Conservation (phyloP, 2,113 vertebrate genomes). For the Cyphomyrus plagiostoma region DNA sequence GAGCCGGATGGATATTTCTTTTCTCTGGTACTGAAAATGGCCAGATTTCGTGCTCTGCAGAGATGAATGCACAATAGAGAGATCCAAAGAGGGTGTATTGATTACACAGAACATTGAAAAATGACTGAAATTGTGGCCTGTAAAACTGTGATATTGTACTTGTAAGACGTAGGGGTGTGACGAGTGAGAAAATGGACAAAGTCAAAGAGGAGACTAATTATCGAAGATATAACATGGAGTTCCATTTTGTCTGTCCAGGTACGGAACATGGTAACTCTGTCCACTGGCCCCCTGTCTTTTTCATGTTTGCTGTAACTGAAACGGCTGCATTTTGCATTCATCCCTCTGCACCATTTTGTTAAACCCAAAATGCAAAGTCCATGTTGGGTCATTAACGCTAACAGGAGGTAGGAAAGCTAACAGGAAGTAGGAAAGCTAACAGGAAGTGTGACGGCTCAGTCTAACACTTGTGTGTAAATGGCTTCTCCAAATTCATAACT, state of each 20-base stretch:
- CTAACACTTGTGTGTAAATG: neutral
- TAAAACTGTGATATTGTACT: neutral
- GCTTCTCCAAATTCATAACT: neutral
- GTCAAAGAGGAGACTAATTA: neutral
- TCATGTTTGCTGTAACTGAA: neutral
- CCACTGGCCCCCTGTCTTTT: neutral
- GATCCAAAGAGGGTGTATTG: neutral
- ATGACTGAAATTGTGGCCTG: neutral
- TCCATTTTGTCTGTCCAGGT: neutral
- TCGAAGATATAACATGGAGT: neutral
- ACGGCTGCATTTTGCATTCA: neutral
- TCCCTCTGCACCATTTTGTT: neutral
- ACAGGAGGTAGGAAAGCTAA: neutral
- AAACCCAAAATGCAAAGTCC: neutral
- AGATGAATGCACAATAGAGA: neutral
- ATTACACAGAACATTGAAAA: neutral
- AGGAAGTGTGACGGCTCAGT: neutral
- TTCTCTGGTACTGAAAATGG: neutral
- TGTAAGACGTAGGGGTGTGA: neutral
- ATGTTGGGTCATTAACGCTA: neutral
- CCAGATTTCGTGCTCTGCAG: neutral
- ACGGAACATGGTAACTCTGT: neutral
- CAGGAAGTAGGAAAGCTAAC: neutral
- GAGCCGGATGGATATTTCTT: neutral
- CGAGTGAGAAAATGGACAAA: neutral